These are phyloP conservation scores for Graphium colonna DNA, from an alignment of 2,888 invertebrate genomes.

Conservation along the genomic window DNA sequence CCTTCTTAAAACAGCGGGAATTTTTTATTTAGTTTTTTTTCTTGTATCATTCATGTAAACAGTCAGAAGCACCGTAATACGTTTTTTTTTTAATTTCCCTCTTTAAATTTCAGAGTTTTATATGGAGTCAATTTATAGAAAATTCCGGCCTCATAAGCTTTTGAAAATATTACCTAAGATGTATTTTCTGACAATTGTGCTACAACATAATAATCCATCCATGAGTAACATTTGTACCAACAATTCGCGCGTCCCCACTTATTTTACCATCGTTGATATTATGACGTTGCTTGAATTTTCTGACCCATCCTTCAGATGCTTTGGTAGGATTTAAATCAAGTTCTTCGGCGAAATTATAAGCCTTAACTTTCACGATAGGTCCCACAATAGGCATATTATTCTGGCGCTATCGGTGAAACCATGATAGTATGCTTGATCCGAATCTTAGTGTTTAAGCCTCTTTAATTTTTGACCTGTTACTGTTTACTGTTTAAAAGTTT, in stretches of 20 bases:
- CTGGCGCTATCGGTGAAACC: constrained; percentile 35
- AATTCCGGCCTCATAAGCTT: too few species aligned
- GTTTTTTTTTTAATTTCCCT: too few species aligned
- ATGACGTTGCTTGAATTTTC: constrained; percentile 35
- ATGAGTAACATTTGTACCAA: too few species aligned
- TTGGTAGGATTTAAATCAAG: constrained; percentile 33
- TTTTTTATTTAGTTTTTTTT: too few species aligned
- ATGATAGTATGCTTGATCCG: constrained; percentile 34
- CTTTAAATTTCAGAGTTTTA: too few species aligned
- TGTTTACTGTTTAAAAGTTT: background rate
- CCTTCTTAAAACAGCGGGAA: too few species aligned
- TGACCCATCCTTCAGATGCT: constrained; percentile 38
- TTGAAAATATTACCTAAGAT: too few species aligned
- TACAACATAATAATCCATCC: too few species aligned
- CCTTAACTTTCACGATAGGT: constrained; percentile 30
- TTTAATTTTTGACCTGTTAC: background rate
- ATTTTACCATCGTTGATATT: constrained; percentile 28
- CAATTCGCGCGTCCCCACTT: background rate
- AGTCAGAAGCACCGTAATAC: too few species aligned
- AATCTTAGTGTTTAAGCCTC: constrained; percentile 29
- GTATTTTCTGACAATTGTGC: too few species aligned
- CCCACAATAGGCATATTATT: constrained; percentile 36
- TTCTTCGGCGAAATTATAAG: constrained; percentile 33
- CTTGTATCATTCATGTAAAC: too few species aligned
- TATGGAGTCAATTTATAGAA: too few species aligned